Base-by-base conservation (phyloP, 2,888 invertebrate genomes). In the Syrphus vitripennis region DNA sequence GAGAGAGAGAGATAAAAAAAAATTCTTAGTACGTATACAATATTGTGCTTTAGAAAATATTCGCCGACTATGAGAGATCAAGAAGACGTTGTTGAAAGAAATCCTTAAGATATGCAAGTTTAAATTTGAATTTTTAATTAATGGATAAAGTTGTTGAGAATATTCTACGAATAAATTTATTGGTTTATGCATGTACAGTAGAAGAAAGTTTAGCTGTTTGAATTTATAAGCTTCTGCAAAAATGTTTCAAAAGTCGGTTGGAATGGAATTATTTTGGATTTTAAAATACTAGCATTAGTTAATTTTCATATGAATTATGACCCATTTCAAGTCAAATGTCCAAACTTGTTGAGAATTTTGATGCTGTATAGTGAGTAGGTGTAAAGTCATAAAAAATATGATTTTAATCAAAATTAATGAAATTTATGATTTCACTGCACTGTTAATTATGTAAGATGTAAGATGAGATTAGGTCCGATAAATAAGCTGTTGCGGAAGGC, bases 101-200 rank as follows among this genome's bases (percentile, higher is more conserved):
- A 88, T 76, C 81, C 82, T 45, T 31, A 65, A 70, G 70, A 87
- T 75, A 71, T 79, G 71, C 61, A 61, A 34, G 59, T 77, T n/a
- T 88, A 87, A 90, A 89, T 90, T 89, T 89, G 88, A 88, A 90
- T 89, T 91, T 91, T 91, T 91, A 91, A 92, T 91, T 91, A 91
- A 92, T 91, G 90, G 90, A 90, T 90, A 91, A 91, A 91, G 92
- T 92, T 90, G 87, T 88, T 88, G 86, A 88, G 87, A 89, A 89
- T 50, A 50, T 89, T 90, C 3, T 88, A 77, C 34, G 29, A 31
- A 53, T 81, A 81, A 87, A 88, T 88, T 87, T 87, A 83, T 87
- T 67, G 26, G 45, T 14, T 29, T 63, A 16, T 10, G n/a, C 31
- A 12, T 1, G 2, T 19, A 9, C 0, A 37, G 4, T 37, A 3